These are phyloP conservation scores for Brachylomia viminalis DNA, from an alignment of 2,888 invertebrate genomes.

Conservation along the genomic window DNA sequence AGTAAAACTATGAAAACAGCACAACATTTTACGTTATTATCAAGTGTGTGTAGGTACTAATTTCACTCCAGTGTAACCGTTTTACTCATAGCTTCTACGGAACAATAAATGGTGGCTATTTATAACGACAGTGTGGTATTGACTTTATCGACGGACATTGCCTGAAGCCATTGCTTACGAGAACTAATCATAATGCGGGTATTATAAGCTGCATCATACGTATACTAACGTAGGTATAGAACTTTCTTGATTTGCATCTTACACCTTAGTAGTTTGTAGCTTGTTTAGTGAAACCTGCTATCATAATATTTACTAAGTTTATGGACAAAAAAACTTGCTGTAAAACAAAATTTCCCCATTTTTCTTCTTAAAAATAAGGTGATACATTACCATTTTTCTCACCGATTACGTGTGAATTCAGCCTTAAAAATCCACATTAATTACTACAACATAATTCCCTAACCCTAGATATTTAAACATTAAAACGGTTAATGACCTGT, in stretches of 20 bases:
- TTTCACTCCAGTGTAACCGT: conserved; percentile 36
- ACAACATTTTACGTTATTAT: conserved; percentile 31
- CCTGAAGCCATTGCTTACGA: conserved; percentile 38
- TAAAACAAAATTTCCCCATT: too few relatives aligned
- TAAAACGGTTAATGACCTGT: conserved; percentile 44
- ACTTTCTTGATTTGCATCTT: too few relatives aligned
- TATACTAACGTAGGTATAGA: too few relatives aligned
- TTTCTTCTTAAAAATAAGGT: too few relatives aligned
- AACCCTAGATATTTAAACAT: conserved; percentile 18
- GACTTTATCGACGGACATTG: conserved; percentile 41
- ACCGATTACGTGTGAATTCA: too few relatives aligned
- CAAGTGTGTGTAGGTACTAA: conserved; percentile 33
- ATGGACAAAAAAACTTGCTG: too few relatives aligned
- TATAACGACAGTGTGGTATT: conserved; percentile 45
- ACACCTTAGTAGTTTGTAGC: too few relatives aligned
- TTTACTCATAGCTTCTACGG: conserved; percentile 28
- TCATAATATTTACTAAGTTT: too few relatives aligned
- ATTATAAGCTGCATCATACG: background rate
- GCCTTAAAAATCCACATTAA: background rate
- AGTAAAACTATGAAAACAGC: conserved; percentile 41
- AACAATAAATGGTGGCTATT: conserved; percentile 43
- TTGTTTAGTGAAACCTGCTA: too few relatives aligned
- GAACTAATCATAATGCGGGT: conserved; percentile 33
- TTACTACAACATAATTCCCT: background rate
- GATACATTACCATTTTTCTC: too few relatives aligned